A percentile compares a stretch with the other conserved stretches of the same genome.
phyloP scores from a whole-genome alignment of 2,888 invertebrate genomes.

The Stenoptilia bipunctidactyla region DNA sequence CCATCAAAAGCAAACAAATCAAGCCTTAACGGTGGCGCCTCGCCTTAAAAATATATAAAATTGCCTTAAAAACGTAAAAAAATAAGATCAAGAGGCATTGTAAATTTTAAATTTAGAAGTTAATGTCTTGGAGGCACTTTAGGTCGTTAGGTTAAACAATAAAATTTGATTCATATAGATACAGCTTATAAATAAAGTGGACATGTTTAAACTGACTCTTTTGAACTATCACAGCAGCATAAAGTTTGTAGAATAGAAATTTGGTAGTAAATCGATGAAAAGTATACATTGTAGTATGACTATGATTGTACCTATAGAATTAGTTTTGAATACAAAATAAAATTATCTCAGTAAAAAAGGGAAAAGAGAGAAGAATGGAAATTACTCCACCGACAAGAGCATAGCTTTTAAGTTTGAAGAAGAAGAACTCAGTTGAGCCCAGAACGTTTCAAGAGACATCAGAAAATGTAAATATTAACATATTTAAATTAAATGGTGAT shows the following conservation, averaged over 20 bases:
- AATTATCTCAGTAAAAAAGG: too few species aligned
- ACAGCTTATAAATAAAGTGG: conserved; percentile 46
- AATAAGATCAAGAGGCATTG: conserved; percentile 48
- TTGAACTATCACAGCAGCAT: conserved; percentile 57
- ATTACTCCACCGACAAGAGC: too few species aligned
- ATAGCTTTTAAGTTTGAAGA: too few species aligned
- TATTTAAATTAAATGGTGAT: too few species aligned
- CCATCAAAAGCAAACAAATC: conserved; percentile 2
- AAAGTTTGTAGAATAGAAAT: conserved; percentile 35
- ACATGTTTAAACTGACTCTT: conserved; percentile 55
- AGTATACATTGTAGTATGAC: conserved; percentile 28
- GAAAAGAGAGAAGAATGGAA: too few species aligned
- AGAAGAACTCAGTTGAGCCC: too few species aligned
- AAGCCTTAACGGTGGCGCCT: conserved; percentile 1
- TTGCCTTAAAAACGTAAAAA: conserved; percentile 20
- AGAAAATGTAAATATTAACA: too few species aligned
- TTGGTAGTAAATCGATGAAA: conserved; percentile 33
- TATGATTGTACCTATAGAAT: conserved; percentile 8
- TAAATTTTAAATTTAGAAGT: conserved; percentile 43
- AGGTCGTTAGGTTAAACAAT: conserved; percentile 38
- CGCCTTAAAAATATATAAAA: not conserved
- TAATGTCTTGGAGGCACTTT: conserved; percentile 41
- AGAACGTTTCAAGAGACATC: too few species aligned
- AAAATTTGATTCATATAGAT: conserved; percentile 48
- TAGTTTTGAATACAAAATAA: too few species aligned